phyloP scores from a whole-genome alignment of 2,113 vertebrate species.

The Agelaius tricolor region DNA sequence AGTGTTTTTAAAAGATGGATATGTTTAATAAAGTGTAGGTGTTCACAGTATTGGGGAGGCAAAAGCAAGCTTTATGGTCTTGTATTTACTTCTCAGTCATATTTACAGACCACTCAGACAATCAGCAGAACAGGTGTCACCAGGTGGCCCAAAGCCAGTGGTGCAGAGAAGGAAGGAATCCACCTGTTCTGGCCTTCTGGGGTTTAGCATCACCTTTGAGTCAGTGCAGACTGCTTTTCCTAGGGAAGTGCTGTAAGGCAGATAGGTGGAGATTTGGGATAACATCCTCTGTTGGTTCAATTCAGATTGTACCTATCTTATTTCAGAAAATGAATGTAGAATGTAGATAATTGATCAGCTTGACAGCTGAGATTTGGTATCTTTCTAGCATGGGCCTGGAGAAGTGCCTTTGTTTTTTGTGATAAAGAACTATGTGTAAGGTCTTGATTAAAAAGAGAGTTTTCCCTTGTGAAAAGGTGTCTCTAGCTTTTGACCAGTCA shows the following conservation, averaged over 20 bases:
- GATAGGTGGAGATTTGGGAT: background rate
- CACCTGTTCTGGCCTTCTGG: background rate
- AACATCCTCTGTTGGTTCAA: background rate
- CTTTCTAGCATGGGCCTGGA: background rate
- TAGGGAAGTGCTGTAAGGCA: background rate
- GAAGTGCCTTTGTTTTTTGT: background rate
- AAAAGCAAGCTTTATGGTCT: background rate
- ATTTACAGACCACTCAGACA: background rate
- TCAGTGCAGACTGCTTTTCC: background rate
- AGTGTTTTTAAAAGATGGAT: background rate
- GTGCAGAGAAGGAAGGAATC: background rate
- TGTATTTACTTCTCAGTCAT: background rate
- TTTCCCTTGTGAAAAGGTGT: background rate
- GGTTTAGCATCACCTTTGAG: background rate
- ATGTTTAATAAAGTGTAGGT: background rate
- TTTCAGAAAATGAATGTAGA: background rate
- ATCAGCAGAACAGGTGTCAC: background rate
- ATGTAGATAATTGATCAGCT: background rate
- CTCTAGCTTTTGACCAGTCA: background rate
- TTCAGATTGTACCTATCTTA: background rate
- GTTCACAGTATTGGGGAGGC: background rate
- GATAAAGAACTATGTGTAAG: background rate
- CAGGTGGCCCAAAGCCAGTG: background rate
- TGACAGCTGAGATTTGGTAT: background rate
- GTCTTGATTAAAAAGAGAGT: background rate